These are phyloP conservation scores for Tolmerus cingulatus DNA, from an alignment of 2,888 invertebrate species.

Conservation along the genomic window DNA sequence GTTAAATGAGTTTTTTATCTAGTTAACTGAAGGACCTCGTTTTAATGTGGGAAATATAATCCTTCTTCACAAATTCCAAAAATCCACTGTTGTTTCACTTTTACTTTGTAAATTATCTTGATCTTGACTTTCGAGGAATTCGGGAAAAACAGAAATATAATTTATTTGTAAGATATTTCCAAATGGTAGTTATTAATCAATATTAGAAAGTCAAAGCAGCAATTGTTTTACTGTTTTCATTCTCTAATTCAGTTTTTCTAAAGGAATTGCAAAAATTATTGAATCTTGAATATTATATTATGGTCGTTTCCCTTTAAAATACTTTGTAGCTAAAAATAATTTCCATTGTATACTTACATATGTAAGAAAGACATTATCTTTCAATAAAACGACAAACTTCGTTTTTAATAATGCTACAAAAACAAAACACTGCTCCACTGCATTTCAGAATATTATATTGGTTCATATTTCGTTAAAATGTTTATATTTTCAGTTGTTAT, in stretches of 20 bases:
- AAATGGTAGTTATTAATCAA: too few species aligned
- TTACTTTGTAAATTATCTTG: too few species aligned
- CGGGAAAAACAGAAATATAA: too few species aligned
- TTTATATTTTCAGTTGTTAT: constrained; percentile 37
- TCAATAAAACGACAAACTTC: constrained; percentile 47
- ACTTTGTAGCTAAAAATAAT: neutral
- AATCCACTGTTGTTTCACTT: neutral
- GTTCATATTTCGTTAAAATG: constrained; percentile 40
- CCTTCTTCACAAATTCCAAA: neutral
- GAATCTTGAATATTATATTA: neutral
- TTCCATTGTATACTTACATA: neutral
- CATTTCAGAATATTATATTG: constrained; percentile 50
- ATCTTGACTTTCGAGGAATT: too few species aligned
- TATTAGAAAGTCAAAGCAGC: too few species aligned
- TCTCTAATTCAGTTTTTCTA: neutral
- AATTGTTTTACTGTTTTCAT: too few species aligned
- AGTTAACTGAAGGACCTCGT: neutral
- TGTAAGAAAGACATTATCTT: neutral
- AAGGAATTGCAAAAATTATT: neutral
- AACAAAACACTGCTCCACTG: constrained; percentile 56
- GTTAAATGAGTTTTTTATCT: neutral
- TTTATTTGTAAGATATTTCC: too few species aligned
- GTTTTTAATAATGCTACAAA: constrained; percentile 51
- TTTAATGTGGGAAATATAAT: neutral
- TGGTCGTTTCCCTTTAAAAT: neutral